Evolutionary conservation across 1,140 invertebrate genomes (phyloP), one percentile per base, ranked within the genome.

Genomic region (Stratiolaelaps scimitus): DNA sequence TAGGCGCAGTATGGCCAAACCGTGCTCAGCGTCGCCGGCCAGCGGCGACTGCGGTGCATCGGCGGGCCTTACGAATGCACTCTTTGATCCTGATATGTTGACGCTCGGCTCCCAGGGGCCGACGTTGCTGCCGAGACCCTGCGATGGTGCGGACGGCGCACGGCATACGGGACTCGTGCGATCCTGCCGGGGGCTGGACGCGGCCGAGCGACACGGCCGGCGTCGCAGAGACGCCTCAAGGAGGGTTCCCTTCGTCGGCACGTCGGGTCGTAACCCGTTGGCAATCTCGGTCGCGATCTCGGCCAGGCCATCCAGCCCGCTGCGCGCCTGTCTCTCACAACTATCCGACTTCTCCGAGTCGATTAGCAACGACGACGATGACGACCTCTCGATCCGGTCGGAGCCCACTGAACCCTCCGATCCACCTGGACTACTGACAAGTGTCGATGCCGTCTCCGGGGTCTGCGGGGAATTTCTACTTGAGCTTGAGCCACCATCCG

Each of bases 261-360:
- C 53, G 26, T 60, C 53, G 53, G 53, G 53, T 23, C 53, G 15
- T 15, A 60, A 34, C 34, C 53, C 53, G 10, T 60, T 60, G 17
- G 53, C 53, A 34, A 60, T 60, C 10, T 60, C 53, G 23, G 53
- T 60, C 13, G 53, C 53, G 53, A 60, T 60, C 34, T 60, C 53
- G 20, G 53, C 53, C 26, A 60, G 53, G 17, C 53, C 53, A 34
- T 60, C 53, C 53, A 60, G 53, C 6, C 53, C 53, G 23, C 53
- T 60, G 2, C 53, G 53, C 47, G 47, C 47, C 26, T 26, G 17
- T 17, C 15, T 60, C 26, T 60, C 53, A 40, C 34, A 40, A 40
- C 34, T 40, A 10, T 40, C 34, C 34, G 34, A 40, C 10, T 40
- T 40, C 34, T 40, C 34, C 4, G 34, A 40, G 10, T 10, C 10